Evolutionary conservation across 2,888 invertebrate genomes (phyloP), one percentile per base, ranked within the genome.

Genomic region (Chydorus sphaericus): DNA sequence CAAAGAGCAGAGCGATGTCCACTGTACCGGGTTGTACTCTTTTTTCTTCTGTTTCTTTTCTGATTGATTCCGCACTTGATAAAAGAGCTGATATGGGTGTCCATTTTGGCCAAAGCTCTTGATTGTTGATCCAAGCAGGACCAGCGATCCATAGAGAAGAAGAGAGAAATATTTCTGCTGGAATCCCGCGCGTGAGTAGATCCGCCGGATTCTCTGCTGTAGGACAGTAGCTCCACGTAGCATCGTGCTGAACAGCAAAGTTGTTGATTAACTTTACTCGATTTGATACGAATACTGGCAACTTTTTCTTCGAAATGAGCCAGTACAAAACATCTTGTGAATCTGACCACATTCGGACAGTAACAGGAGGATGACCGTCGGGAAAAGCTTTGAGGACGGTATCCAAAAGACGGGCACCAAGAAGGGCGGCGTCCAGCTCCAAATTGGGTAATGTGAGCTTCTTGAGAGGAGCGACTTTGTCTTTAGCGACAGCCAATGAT

Each of bases 301-400:
- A 11, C 8, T 18, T 28, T 18, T 28, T 23, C 10, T 23, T 8
- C 8, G 18, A 23, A n/a, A n/a, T 36, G 16, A 37, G 36, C 52
- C 54, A 54, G 18, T 54, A 38, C 20, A 54, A 20, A 18, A 30
- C 54, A 28, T 38, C 38, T 37, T 54, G 54, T 16, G 54, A 36
- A 37, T 54, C 54, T 23, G 54, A 37, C 54, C 54, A 54, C 36
- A 54, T 33, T 20, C 18, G 2, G 18, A 38, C 26, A 7, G 5
- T 11, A 5, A n/a, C 14, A 5, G 30, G n/a, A 23, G 20, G 14
- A n/a, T 37, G 14, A 8, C 14, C n/a, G 18, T 20, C 11, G 18
- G n/a, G 20, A n/a, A 54, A 20, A 23, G 26, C 6, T 28, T 33
- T 23, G 7, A 3, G 20, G 8, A 37, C 20, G 37, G 28, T 28